Conservation (phyloP, 2,797 vertebrate species). For the Otus scops region DNA sequence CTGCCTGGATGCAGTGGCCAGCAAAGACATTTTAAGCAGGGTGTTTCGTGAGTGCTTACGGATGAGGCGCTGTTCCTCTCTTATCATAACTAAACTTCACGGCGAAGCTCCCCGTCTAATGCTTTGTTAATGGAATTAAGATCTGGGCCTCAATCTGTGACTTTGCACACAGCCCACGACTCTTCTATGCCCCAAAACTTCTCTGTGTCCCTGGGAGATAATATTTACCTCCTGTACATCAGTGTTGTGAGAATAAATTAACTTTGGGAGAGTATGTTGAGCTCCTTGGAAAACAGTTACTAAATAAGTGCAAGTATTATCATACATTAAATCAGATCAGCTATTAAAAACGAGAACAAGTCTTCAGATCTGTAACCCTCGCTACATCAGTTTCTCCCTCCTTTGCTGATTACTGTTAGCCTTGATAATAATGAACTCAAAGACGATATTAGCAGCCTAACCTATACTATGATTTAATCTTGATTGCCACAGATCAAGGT, state of each 20-base stretch:
- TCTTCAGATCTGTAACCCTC: slow-evolving; percentile 55
- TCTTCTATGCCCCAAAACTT: slow-evolving; percentile 11
- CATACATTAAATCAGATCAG: slow-evolving; percentile 73
- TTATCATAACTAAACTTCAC: not conserved
- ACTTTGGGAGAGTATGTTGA: slow-evolving; percentile 44
- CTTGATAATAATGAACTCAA: slow-evolving; percentile 72
- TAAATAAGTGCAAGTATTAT: slow-evolving; percentile 70
- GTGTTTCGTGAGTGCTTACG: not conserved
- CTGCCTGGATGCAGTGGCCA: not conserved
- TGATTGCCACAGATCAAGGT: slow-evolving; percentile 69
- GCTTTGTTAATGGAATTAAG: slow-evolving; percentile 27
- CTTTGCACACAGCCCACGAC: not conserved
- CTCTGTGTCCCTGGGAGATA: slow-evolving; percentile 34
- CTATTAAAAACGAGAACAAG: slow-evolving; percentile 67
- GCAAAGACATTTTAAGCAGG: not conserved
- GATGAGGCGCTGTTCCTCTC: not conserved
- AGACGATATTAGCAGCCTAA: slow-evolving; percentile 67
- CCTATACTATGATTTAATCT: slow-evolving; percentile 58
- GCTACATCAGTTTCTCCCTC: slow-evolving; percentile 58
- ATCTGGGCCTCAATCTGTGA: not conserved
- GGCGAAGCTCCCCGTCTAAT: not conserved
- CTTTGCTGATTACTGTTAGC: slow-evolving; percentile 70
- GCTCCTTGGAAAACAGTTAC: slow-evolving; percentile 57
- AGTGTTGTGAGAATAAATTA: slow-evolving; percentile 64
- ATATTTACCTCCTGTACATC: slow-evolving; percentile 58